Evolutionary conservation across 2,888 invertebrate genomes (phyloP), one percentile per base, ranked within the genome.

Genomic region (Zootermopsis nevadensis): DNA sequence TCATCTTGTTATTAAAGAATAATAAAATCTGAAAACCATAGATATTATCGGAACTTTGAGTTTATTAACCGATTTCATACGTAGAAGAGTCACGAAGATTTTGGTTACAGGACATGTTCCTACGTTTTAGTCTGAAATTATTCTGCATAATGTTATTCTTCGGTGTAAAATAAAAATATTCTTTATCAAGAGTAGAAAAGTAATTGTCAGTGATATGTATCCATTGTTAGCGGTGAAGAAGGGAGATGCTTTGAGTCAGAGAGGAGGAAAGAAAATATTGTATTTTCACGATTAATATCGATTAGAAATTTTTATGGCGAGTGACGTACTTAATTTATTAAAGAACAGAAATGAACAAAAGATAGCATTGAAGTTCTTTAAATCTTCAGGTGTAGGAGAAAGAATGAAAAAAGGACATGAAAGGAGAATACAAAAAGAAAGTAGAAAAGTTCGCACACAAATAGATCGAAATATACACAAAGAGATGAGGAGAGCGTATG

Each of bases 381-480:
- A 55, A 55, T 55, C n/a, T 27, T 3, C 27, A 60, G 60, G 60
- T 60, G 60, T n/a, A 27, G n/a, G 27, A 27, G 27, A 27, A 60
- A 27, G n/a, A 60, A n/a, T 24, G 60, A 27, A 60, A n/a, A 60
- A 60, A 60, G 60, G 19, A 27, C n/a, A 27, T 60, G 60, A 19
- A 48, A 19, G 19, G 15, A 48, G 19, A 19, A 12, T 48, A 48
- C 15, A 48, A 15, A 48, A 48, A 38, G 38, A 38, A 53, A 53
- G 24, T 10, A 53, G 15, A 60, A 60, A 60, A 12, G n/a, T 27
- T n/a, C n/a, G 60, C 0, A 60, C n/a, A 60, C 60, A 60, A n/a
- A 60, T 60, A n/a, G 60, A 60, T 27, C n/a, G 60, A 60, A 60
- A 60, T 60, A 60, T 60, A 60, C 60, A 60, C n/a, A 60, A 60